Conservation (phyloP, 2,113 vertebrate species). For the Fukomys damarensis region DNA sequence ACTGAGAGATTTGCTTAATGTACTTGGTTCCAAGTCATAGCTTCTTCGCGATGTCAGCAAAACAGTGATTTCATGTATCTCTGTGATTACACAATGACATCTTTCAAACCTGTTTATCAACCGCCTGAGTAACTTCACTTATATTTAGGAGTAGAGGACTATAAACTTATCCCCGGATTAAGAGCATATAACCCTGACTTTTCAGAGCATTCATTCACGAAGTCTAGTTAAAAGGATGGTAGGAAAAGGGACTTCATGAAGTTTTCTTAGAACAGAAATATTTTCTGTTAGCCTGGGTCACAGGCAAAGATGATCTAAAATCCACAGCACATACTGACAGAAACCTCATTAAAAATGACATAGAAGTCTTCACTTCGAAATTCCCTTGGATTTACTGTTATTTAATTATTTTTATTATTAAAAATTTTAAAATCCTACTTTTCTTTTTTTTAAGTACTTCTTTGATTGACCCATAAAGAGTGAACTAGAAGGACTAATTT, state of each 20-base stretch:
- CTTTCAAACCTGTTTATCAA: not conserved
- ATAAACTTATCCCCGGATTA: not conserved
- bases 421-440: not conserved
- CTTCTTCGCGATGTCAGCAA: constrained; percentile 33
- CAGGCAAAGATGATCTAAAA: not conserved
- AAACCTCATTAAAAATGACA: not conserved
- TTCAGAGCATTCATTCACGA: constrained; percentile 11
- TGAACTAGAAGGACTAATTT: not conserved
- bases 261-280: not conserved
- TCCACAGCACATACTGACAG: not conserved
- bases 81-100: not conserved
- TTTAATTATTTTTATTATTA: not conserved
- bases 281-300: not conserved
- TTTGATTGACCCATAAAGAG: not conserved
- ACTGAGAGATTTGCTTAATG: not conserved
- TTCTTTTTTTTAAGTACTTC: not conserved
- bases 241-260: not conserved
- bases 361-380: not conserved
- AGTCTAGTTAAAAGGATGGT: not conserved
- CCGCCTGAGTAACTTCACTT: not conserved
- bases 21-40: not conserved
- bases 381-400: not conserved
- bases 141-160: not conserved
- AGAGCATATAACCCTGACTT: not conserved
- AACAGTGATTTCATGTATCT: not conserved